Evolutionary conservation across 2,797 vertebrate species (phyloP).

Genomic region (Dromococcyx pavoninus): DNA sequence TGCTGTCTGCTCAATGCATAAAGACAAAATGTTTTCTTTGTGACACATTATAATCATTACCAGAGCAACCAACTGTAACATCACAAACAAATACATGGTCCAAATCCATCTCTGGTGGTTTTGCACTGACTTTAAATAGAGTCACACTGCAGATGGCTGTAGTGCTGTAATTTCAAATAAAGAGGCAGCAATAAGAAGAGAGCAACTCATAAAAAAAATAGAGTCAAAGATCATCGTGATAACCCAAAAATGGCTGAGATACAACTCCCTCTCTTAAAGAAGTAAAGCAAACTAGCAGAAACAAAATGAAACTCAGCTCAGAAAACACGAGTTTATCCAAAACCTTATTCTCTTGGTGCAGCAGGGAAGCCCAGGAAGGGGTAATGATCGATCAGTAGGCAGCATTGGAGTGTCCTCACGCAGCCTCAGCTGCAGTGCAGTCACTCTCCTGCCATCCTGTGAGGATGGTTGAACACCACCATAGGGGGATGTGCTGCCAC

Average conservation of each 20-base stretch:
- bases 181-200: slow-evolving; percentile 9
- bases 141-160: slow-evolving; percentile 55
- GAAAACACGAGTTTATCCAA: not conserved
- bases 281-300: not conserved
- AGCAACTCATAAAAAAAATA: not conserved
- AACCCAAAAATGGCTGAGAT: not conserved
- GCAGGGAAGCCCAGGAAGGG: not conserved
- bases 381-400: rapidly evolving
- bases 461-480: rapidly evolving
- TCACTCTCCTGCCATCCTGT: rapidly evolving
- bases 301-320: not conserved
- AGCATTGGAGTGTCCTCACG: rapidly evolving
- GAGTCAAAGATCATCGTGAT: not conserved
- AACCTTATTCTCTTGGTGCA: not conserved
- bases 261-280: not conserved
- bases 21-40: slow-evolving; percentile 63
- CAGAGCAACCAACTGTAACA: slow-evolving; percentile 65
- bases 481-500: not conserved
- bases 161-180: slow-evolving; percentile 46
- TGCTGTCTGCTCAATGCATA: slow-evolving; percentile 16
- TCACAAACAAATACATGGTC: slow-evolving; percentile 47
- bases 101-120: slow-evolving; percentile 37
- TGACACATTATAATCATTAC: slow-evolving; percentile 60
- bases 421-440: not conserved
- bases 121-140: slow-evolving; percentile 56